Conservation (phyloP, 2,113 vertebrate species). For the Myiozetetes cayanensis region DNA sequence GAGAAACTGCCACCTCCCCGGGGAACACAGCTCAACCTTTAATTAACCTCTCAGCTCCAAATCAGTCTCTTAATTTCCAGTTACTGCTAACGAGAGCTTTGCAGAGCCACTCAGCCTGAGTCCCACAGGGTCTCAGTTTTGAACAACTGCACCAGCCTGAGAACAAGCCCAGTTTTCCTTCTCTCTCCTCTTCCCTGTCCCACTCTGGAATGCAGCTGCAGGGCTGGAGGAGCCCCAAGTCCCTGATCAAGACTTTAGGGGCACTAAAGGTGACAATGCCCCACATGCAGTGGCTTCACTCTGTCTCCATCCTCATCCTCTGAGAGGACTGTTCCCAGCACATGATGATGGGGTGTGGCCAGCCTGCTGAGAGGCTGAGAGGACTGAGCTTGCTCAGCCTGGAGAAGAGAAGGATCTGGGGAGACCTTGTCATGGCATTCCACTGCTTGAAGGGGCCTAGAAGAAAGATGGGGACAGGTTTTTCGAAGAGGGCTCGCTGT, state of each 20-base stretch:
- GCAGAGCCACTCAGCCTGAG: not conserved
- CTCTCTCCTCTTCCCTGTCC: not conserved
- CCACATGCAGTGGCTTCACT: rapidly evolving
- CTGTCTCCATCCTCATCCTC: not conserved
- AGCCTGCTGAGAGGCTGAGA: not conserved
- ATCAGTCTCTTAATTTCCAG: conserved; percentile 4
- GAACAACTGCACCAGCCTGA: not conserved
- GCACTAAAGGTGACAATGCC: not conserved
- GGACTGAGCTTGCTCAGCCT: not conserved
- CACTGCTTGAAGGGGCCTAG: not conserved
- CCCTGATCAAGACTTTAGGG: not conserved
- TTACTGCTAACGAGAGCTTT: not conserved
- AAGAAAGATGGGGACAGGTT: not conserved
- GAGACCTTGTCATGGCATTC: not conserved
- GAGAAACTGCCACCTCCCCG: not conserved
- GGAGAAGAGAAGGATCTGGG: not conserved
- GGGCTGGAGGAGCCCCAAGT: not conserved
- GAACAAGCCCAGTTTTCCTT: not conserved
- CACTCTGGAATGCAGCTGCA: rapidly evolving
- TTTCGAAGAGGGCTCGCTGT: not conserved
- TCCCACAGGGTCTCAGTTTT: not conserved
- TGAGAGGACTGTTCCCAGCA: not conserved
- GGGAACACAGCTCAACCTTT: conserved; percentile 7
- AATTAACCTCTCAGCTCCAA: conserved; percentile 44
- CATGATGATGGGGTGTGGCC: not conserved